A percentile compares a stretch with the other conserved stretches of the same genome.
phyloP scores from a whole-genome alignment of 1,140 invertebrate genomes.

The Penaeus vannamei region DNA sequence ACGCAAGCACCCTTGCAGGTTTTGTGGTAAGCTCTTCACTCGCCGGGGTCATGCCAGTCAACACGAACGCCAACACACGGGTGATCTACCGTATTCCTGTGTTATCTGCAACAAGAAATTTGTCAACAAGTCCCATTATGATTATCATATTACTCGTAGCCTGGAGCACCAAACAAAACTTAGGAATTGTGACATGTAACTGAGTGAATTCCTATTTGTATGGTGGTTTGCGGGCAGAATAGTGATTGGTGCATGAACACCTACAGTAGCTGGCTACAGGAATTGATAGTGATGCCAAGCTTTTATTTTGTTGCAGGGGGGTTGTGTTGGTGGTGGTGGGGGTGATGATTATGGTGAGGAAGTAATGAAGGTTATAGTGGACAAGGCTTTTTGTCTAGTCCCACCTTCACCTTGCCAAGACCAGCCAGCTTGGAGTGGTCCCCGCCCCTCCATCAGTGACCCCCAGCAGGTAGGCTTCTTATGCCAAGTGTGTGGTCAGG shows the following conservation, averaged over 20 bases:
- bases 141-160: constrained; percentile 56
- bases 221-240: too few relatives aligned
- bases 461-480: constrained; percentile 55
- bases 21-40: constrained; percentile 53
- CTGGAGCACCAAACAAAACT: constrained; percentile 43
- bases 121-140: constrained; percentile 56
- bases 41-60: constrained; percentile 44
- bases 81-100: constrained; percentile 53
- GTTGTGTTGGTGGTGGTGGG: constrained; percentile 55
- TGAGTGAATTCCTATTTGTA: background rate
- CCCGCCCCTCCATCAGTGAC: constrained; percentile 26
- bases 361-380: constrained; percentile 55
- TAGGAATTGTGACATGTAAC: constrained; percentile 42
- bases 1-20: constrained; percentile 49
- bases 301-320: constrained; percentile 62
- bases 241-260: too few relatives aligned
- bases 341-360: constrained; percentile 53
- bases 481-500: constrained; percentile 56
- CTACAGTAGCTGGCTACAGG: constrained; percentile 12
- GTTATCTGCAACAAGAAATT: constrained; percentile 55
- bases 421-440: constrained; percentile 27
- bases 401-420: constrained; percentile 53
- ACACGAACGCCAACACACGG: constrained; percentile 51
- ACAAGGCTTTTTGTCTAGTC: constrained; percentile 58
- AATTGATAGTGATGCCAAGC: constrained; percentile 59